Base-by-base conservation (phyloP, 2,797 vertebrate species). In the Gouania willdenowi region DNA sequence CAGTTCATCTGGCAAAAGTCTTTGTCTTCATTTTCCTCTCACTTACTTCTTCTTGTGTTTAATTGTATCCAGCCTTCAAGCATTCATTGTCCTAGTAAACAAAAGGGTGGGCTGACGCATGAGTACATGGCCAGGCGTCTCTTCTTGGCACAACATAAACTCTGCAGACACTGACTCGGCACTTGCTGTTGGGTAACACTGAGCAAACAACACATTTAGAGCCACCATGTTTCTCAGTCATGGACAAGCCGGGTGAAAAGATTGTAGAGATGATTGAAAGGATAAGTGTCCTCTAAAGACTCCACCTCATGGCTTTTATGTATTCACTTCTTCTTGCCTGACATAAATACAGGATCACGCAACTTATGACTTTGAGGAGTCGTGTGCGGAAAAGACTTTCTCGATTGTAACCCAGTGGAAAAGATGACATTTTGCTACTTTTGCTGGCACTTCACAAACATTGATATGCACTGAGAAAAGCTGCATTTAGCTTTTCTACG, bases 31-130 rank as follows among this genome's bases (percentile, higher is more conserved):
- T 45, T 21, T 29, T 16, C 17, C 13, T n/a, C 10, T 41, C 42
- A 39, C 34, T 67, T 29, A 57, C 43, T 41, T 32, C 28, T 35
- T 56, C 35, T 68, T 41, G 47, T 16, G 7, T 66, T 64, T 43
- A 28, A 41, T 8, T 37, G 38, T 41, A 55, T 37, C 26, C 16
- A 39, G 28, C 52, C 34, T 46, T 66, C 71, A 82, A 39, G 28
- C 52, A 34, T 46, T 66, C 71, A 82, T 79, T 81, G 72, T 77
- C 41, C 67, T 56, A 41, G 70, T 71, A 60, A 70, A 83, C 75
- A 82, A 69, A 77, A 54, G 51, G 42, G 73, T 71, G 30, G 48
- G 65, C 70, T 81, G 79, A 83, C 69, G 77, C 77, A 72, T 77
- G 60, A 65, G 75, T 80, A 64, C 55, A 42, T 38, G 64, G 41